Evolutionary conservation across 1,140 invertebrate genomes (phyloP).

Genomic region (Goniozus legneri): DNA sequence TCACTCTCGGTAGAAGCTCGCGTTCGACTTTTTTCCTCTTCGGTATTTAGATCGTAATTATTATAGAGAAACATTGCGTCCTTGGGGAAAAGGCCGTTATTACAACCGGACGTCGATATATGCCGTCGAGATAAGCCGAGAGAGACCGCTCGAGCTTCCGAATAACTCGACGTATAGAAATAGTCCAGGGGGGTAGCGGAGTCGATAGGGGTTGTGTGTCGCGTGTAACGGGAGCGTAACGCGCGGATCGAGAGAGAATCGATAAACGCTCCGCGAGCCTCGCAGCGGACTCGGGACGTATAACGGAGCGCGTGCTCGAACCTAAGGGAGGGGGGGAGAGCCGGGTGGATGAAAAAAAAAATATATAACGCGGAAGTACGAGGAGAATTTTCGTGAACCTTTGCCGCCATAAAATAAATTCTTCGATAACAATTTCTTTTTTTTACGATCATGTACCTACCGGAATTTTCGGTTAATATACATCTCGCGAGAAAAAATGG

Average conservation of each 20-base stretch:
- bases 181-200: not conserved
- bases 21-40: too few species aligned
- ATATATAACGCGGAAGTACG: too few species aligned
- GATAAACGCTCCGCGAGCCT: not conserved
- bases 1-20: too few species aligned
- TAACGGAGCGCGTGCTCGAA: too few species aligned
- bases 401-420: too few species aligned
- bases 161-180: not conserved
- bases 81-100: not conserved
- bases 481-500: too few species aligned
- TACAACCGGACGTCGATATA: not conserved
- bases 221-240: slow-evolving; percentile 14
- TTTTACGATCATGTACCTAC: slow-evolving; percentile 5
- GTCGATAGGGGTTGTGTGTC: not conserved
- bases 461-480: too few species aligned
- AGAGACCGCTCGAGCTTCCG: not conserved
- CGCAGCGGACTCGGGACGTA: slow-evolving; percentile 7
- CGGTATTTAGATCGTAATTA: too few species aligned
- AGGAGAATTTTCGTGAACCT: too few species aligned
- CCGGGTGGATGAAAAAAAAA: too few species aligned
- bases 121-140: not conserved
- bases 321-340: too few species aligned
- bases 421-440: slow-evolving; percentile 8
- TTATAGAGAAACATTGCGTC: too few species aligned
- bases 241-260: slow-evolving; percentile 9